Percentiles rank a stretch among this genome's conserved stretches.
Conservation (phyloP, 53 echinoderm and acorn worm genomes). For the Luidia sarsii region DNA sequence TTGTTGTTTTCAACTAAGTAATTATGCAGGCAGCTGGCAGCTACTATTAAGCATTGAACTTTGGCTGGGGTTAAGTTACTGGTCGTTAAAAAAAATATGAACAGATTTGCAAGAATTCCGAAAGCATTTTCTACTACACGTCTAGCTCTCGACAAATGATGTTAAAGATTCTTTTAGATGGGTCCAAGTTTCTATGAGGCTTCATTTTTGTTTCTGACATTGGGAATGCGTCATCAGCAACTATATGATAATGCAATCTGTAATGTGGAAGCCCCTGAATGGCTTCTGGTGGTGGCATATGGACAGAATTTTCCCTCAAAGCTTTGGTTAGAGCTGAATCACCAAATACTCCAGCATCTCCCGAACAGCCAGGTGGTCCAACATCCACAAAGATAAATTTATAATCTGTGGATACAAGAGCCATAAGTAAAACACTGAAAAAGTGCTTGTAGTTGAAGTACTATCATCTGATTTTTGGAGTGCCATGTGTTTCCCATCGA, state of each 20-base stretch:
- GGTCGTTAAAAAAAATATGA: conserved; percentile 13
- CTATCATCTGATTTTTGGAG: neutral
- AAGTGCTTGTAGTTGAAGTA: conserved; percentile 1
- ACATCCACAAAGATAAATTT: conserved; percentile 3
- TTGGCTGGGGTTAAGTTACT: neutral
- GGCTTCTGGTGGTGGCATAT: neutral
- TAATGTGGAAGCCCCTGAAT: neutral
- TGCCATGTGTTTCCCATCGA: conserved; percentile 2
- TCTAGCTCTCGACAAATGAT: conserved; percentile 21
- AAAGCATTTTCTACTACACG: conserved; percentile 44
- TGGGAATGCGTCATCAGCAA: too few species aligned
- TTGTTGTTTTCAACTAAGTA: too few species aligned
- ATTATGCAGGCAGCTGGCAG: too few species aligned
- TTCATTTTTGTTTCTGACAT: conserved; percentile 39
- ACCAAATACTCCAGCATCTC: conserved; percentile 6
- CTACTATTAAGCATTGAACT: too few species aligned
- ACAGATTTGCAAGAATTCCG: conserved; percentile 27
- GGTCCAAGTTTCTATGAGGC: conserved; percentile 1
- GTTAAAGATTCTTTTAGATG: conserved; percentile 29
- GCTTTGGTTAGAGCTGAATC: too few species aligned
- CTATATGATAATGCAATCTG: neutral
- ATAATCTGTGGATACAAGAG: neutral
- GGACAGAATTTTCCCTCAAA: neutral
- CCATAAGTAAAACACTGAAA: neutral
- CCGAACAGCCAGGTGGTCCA: neutral